Evolutionary conservation across 2,113 vertebrate species (phyloP).

Genomic region (Rafetus swinhoei): DNA sequence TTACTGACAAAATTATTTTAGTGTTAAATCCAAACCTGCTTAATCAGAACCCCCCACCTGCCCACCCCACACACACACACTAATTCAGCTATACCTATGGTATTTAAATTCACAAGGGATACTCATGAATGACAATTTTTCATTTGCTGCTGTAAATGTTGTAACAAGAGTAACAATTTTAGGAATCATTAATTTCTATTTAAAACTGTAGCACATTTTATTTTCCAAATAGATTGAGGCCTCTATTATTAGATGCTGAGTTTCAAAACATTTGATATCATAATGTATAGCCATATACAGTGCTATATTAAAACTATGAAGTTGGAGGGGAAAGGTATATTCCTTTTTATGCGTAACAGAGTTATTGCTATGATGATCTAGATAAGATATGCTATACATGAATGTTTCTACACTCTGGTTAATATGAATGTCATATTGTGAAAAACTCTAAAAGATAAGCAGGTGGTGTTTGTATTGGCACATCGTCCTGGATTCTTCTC

Average conservation of each 20-base stretch:
- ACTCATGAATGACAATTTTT: background rate
- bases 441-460: background rate
- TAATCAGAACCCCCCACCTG: no score
- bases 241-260: background rate
- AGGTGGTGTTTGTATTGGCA: background rate
- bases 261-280: background rate
- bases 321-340: background rate
- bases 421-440: background rate
- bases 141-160: background rate
- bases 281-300: background rate
- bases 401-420: background rate
- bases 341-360: background rate
- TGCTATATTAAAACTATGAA: background rate
- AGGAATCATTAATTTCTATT: background rate
- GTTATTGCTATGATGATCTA: background rate
- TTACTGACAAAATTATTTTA: background rate
- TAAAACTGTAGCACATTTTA: slow-evolving; percentile 17
- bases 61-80: no score
- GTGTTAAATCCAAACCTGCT: background rate
- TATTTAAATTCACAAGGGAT: background rate
- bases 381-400: background rate
- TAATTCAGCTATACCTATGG: background rate
- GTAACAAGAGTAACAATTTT: background rate
- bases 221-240: background rate
- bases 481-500: slow-evolving; percentile 14